Percentiles rank a stretch among this genome's conserved stretches.
These are phyloP conservation scores for Dicrurus megarhynchus DNA, from an alignment of 2,113 vertebrate genomes.

Conservation along the genomic window DNA sequence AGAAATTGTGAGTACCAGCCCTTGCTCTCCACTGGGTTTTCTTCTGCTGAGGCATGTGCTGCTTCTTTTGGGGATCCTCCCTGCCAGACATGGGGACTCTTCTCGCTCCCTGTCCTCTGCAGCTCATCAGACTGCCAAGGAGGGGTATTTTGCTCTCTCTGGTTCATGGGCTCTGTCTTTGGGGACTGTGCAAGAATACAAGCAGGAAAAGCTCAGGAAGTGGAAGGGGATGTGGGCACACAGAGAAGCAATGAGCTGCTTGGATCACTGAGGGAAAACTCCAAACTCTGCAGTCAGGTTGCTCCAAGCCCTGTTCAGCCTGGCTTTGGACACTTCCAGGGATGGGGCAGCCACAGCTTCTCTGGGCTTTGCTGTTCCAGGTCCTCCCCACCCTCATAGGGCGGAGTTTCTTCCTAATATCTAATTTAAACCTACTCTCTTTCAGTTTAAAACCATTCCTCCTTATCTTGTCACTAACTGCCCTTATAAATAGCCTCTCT, in stretches of 20 bases:
- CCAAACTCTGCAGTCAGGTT: not conserved
- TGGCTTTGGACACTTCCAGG: not conserved
- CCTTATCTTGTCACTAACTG: not conserved
- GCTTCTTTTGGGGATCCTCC: not conserved
- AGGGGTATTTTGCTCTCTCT: not conserved
- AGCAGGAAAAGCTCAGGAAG: not conserved
- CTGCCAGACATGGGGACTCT: not conserved
- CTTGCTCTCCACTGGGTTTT: not conserved
- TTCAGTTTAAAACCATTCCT: not conserved
- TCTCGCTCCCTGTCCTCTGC: not conserved
- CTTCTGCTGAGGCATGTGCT: not conserved
- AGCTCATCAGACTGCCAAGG: not conserved
- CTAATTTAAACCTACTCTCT: not conserved
- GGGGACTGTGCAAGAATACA: not conserved
- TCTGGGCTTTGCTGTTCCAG: not conserved
- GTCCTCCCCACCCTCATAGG: rapidly evolving
- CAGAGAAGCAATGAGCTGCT: not conserved
- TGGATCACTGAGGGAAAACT: not conserved
- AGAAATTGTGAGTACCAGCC: conserved; percentile 71
- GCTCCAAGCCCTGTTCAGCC: not conserved
- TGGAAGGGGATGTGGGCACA: not conserved
- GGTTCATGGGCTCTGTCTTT: not conserved
- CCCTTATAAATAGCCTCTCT: not conserved
- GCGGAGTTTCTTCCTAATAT: too few species aligned
- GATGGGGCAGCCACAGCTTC: not conserved